Evolutionary conservation across 2,888 invertebrate species (phyloP), one percentile per base, ranked within the genome.

Genomic region (Hemithea aestivaria): DNA sequence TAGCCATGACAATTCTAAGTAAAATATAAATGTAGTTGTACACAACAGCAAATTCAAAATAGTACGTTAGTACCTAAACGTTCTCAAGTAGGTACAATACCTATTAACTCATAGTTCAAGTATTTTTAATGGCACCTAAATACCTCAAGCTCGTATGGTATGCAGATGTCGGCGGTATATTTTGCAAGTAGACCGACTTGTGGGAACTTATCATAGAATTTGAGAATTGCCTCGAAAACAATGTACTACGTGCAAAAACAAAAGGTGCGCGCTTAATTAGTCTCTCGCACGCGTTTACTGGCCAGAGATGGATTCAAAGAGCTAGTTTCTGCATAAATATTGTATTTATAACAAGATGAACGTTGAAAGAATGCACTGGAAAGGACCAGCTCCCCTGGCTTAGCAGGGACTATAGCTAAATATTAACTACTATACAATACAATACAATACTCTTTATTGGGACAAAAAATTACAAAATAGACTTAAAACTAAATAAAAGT

Each of bases 141-240:
- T 62, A 62, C 56, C 44, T 48, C 41, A 47, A 53, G 54, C 53
- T 49, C 51, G 48, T 46, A 37, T 52, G 51, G 58, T 62, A 71
- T 70, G 67, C 65, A 70, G 66, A 74, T 67, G 66, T 65, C 56
- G 66, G 66, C 56, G 63, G 58, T 66, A 48, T 60, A 64, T 78
- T 76, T 76, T 72, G 73, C 64, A 81, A 82, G 67, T 63, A 58
- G 64, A 67, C 70, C 66, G 65, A 73, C 64, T 57, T 75, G 83
- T 84, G 83, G 77, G 84, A 84, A 82, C 55, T 64, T 62, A 56
- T 64, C 67, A 62, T 61, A 68, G 67, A 75, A 77, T 78, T 73
- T 62, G 62, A 68, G 68, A 58, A 59, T 70, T 55, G 49, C 58
- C 59, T 70, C 67, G 56, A 62, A 68, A 70, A 77, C 78, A 81